phyloP scores from a whole-genome alignment of 2,113 vertebrate genomes.

The Sinosuthora webbiana region DNA sequence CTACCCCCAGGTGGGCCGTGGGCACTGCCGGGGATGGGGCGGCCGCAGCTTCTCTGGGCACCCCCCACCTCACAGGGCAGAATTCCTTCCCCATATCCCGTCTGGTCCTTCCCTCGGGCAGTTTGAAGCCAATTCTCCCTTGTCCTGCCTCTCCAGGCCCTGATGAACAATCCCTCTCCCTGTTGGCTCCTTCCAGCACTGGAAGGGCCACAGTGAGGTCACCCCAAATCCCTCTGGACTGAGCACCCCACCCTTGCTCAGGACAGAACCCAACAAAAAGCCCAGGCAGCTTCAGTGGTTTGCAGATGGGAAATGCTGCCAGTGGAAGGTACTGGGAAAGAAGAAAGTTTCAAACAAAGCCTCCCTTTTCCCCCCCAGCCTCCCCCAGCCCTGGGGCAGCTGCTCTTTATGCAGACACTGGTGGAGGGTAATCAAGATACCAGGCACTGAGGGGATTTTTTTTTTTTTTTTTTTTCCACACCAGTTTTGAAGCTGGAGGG shows the following conservation, averaged over 20 bases:
- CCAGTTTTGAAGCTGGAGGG: neutral
- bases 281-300: fast-evolving
- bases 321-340: neutral
- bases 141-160: neutral
- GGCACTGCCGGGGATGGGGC: neutral
- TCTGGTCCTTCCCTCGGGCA: neutral
- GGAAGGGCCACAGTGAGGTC: neutral
- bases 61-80: fast-evolving
- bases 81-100: neutral
- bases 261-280: neutral
- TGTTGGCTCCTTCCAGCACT: neutral
- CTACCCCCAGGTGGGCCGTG: neutral
- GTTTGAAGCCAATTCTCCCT: fast-evolving
- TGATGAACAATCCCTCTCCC: neutral
- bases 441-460: neutral
- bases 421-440: neutral
- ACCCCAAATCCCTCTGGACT: neutral
- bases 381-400: neutral
- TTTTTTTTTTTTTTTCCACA: neutral
- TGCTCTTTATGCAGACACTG: neutral
- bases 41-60: no score
- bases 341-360: neutral
- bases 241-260: fast-evolving
- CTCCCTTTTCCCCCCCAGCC: neutral
- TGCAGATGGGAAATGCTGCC: neutral